These are phyloP conservation scores for Moxostoma hubbsi DNA, from an alignment of 2,797 vertebrate genomes.

Conservation along the genomic window DNA sequence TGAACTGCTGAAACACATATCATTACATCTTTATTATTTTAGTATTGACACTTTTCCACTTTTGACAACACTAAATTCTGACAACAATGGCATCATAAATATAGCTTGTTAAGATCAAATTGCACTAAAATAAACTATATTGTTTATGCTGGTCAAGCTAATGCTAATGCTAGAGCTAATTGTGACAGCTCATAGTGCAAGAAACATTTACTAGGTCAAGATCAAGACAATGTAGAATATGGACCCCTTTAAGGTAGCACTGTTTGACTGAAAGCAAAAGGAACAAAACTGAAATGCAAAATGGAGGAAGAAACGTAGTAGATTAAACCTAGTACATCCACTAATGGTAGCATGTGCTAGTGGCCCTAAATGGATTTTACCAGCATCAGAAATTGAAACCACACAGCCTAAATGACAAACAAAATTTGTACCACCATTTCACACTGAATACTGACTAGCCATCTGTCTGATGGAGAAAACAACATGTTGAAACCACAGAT, in stretches of 20 bases:
- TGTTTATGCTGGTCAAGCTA: too few species aligned
- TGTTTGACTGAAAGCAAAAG: not conserved
- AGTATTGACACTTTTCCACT: too few species aligned
- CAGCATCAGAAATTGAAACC: constrained; percentile 48
- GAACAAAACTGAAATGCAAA: not conserved
- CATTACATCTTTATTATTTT: too few species aligned
- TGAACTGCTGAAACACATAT: too few species aligned
- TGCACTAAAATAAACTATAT: too few species aligned
- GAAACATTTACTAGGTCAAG: too few species aligned
- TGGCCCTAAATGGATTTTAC: constrained; percentile 29
- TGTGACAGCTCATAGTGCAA: too few species aligned
- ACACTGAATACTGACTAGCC: constrained; percentile 61
- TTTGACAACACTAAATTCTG: too few species aligned
- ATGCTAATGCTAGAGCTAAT: too few species aligned
- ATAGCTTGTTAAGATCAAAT: too few species aligned
- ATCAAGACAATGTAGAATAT: too few species aligned
- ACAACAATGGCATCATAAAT: too few species aligned
- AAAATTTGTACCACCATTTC: constrained; percentile 53
- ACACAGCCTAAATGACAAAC: constrained; percentile 51
- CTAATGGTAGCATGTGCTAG: not conserved
- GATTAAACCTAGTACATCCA: not conserved
- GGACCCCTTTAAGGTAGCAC: not conserved
- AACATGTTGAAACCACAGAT: constrained; percentile 59
- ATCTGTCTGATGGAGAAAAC: constrained; percentile 60
- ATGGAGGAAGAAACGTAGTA: constrained; percentile 13